Conservation (phyloP, 2,888 invertebrate genomes). For the Cosmorhoe ocellata region DNA sequence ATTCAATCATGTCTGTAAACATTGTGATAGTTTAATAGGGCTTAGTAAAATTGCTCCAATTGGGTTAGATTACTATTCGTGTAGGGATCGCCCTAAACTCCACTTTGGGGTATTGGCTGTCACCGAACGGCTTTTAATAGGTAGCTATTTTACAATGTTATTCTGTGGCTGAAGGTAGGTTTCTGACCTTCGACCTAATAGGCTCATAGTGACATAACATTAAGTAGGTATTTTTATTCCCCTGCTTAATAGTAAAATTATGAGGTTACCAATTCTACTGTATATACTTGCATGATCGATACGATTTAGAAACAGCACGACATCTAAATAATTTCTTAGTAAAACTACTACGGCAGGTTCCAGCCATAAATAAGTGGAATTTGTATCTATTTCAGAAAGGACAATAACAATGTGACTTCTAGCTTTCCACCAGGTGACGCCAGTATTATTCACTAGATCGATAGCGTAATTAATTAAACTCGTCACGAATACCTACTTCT, state of each 20-base stretch:
- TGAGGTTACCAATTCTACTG: no score
- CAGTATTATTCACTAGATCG: slow-evolving; percentile 31
- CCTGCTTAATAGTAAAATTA: no score
- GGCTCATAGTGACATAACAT: slow-evolving; percentile 19
- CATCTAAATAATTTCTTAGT: no score
- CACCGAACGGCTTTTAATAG: slow-evolving; percentile 11
- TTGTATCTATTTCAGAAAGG: slow-evolving; percentile 21
- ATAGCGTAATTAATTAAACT: slow-evolving; percentile 26
- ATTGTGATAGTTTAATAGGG: slow-evolving; percentile 7
- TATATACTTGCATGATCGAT: no score
- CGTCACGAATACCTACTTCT: slow-evolving; percentile 26
- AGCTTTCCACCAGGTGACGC: slow-evolving; percentile 30
- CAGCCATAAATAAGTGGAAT: slow-evolving; percentile 14
- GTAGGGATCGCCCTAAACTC: slow-evolving; percentile 35
- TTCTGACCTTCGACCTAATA: slow-evolving; percentile 41
- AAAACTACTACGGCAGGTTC: neutral
- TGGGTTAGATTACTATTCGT: slow-evolving; percentile 50
- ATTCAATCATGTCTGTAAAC: slow-evolving; percentile 6
- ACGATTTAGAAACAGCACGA: no score
- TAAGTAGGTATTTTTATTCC: neutral
- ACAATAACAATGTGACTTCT: slow-evolving; percentile 29
- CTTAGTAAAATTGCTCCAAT: slow-evolving; percentile 36
- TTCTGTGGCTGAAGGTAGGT: slow-evolving; percentile 36
- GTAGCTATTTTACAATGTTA: slow-evolving; percentile 12
- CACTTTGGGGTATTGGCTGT: slow-evolving; percentile 54